phyloP scores from a whole-genome alignment of 37 sponge, comb jelly and placozoan genomes.

The Aplysina aerophoba region DNA sequence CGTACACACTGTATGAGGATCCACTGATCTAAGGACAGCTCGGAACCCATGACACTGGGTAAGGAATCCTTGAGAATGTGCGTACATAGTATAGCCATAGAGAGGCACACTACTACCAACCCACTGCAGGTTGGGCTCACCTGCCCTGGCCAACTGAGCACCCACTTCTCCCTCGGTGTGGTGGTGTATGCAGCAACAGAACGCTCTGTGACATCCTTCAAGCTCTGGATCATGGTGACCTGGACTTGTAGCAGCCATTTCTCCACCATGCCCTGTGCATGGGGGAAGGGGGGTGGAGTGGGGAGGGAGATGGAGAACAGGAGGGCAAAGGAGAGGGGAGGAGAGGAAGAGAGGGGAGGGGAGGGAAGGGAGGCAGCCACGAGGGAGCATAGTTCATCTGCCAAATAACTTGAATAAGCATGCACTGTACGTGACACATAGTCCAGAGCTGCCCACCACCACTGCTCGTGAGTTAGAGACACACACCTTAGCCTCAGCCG shows the following conservation, averaged over 20 bases:
- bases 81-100: too few relatives aligned
- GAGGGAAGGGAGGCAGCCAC: not conserved
- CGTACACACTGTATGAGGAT: too few relatives aligned
- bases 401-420: not conserved
- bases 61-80: too few relatives aligned
- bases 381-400: not conserved
- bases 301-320: not conserved
- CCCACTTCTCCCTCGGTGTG: slow-evolving; percentile 82
- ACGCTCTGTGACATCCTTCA: slow-evolving; percentile 80
- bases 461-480: not conserved
- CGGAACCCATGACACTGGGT: too few relatives aligned
- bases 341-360: too few relatives aligned
- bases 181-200: slow-evolving; percentile 80
- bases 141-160: slow-evolving; percentile 97
- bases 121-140: slow-evolving; percentile 32
- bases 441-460: not conserved
- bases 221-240: slow-evolving; percentile 85
- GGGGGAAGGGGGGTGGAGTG: not conserved
- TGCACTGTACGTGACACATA: too few relatives aligned
- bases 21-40: too few relatives aligned
- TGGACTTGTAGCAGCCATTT: slow-evolving; percentile 97
- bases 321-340: not conserved
- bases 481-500: slow-evolving; percentile 91
- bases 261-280: slow-evolving; percentile 96
- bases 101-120: not conserved